phyloP scores from a whole-genome alignment of 2,797 vertebrate genomes.

The Chaenodraco wilsoni region DNA sequence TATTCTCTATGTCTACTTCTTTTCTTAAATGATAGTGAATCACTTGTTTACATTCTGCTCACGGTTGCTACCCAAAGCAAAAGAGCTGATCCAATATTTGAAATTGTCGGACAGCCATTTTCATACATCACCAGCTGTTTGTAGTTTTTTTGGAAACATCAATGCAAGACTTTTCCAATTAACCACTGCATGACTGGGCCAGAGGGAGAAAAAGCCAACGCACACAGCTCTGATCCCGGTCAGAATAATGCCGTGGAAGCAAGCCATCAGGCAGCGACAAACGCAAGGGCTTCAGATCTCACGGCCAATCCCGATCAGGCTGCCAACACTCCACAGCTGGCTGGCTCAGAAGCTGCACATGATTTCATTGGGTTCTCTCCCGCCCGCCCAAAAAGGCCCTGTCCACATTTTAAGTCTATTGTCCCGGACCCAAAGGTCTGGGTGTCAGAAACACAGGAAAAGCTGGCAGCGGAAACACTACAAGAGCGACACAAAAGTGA shows the following conservation, averaged over 20 bases:
- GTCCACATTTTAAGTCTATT: conserved; percentile 63
- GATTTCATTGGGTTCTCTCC: conserved; percentile 61
- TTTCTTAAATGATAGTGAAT: neutral
- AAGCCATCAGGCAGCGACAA: conserved; percentile 60
- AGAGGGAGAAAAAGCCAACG: conserved; percentile 29
- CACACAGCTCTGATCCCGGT: conserved; percentile 48
- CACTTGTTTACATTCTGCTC: conserved; percentile 41
- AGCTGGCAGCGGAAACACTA: conserved; percentile 76
- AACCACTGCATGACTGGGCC: conserved; percentile 31
- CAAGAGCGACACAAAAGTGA: conserved; percentile 61
- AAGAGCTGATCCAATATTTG: conserved; percentile 6
- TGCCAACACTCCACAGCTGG: conserved; percentile 76
- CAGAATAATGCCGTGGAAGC: conserved; percentile 66
- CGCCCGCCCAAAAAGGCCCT: conserved; percentile 22
- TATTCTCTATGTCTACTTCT: neutral
- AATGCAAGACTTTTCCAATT: conserved; percentile 42
- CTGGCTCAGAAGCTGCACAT: conserved; percentile 52
- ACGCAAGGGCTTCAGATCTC: conserved; percentile 56
- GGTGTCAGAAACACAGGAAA: conserved; percentile 77
- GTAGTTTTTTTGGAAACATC: conserved; percentile 41
- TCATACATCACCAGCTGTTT: conserved; percentile 59
- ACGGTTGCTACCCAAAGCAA: conserved; percentile 49
- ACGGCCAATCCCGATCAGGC: conserved; percentile 57
- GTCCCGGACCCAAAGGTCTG: conserved; percentile 53
- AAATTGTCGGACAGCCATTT: conserved; percentile 33